Base-by-base conservation (phyloP, 2,888 invertebrate genomes). In the Ophraella communa region DNA sequence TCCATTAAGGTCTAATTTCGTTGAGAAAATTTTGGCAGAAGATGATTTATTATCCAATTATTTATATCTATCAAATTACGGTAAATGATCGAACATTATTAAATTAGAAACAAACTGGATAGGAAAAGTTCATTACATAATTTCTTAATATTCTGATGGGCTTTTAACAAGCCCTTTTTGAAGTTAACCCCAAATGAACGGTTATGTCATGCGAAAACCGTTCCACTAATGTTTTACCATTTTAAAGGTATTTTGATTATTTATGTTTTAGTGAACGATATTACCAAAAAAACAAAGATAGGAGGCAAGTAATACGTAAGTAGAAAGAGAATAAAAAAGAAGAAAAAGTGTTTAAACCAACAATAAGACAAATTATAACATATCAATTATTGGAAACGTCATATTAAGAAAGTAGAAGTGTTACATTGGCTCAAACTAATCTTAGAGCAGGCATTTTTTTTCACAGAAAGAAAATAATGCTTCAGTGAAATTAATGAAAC, bases 31-130 rank as follows among this genome's bases (percentile, higher is more conserved):
- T 52, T 60, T 53, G 60, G 60, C 52, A 60, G 60, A 44, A 27
- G 18, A 65, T 70, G 67, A 70, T 70, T 68, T 70, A 70, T 70
- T 61, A 62, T 62, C 66, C 66, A 57, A 70, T 70, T 68, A 70
- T 63, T 63, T 56, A 47, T 27, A 65, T 53, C 65, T 63, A 64
- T 68, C 68, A 68, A 68, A 68, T 70, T 68, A 70, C 58, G 47
- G 59, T 64, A 59, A 63, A 67, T 63, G 68, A 71, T 71, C 67
- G 68, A 69, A 67, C 70, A 71, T 67, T 68, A 71, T 71, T 66
- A 69, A 69, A 71, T 71, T 71, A 67, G 65, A 63, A 62, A 66
- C 64, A 66, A 68, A 70, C 68, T 68, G 66, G 70, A 64, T 65
- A 64, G 67, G 64, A 45, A 47, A 66, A 60, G 63, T 64, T 69